Evolutionary conservation across 2,113 vertebrate species (phyloP), one percentile per base, ranked within the genome.

Genomic region (Prinia subflava): DNA sequence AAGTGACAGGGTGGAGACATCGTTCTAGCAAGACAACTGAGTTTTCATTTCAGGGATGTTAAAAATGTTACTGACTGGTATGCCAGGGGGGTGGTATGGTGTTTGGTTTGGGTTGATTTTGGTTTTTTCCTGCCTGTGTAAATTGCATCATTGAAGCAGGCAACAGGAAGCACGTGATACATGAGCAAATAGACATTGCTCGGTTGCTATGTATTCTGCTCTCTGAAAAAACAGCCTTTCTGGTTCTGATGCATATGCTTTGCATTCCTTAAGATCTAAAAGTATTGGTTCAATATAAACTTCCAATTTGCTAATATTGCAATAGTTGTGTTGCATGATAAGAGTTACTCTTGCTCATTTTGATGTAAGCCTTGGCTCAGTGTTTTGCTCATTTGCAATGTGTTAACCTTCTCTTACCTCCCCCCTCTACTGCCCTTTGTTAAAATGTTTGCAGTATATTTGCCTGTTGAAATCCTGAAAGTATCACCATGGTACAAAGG

Each of bases 171-270:
- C 92, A 55, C 62, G 83, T 91, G 82, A 86, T 83, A 11, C 41
- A 15, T 55, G 73, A 95, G 89, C 68, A 94, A 86, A 91, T 46
- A 96, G 92, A 90, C 57, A 50, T 91, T 87, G 39, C 52, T 71
- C 6, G 15, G 94, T 87, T 82, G 57, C 78, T 94, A 4, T 79
- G 84, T 89, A 15, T 87, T 81, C 82, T 92, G 64, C 55, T 87
- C 31, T 62, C 44, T 91, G 84, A 68, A 73, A 75, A 89, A 90
- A 78, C 35, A 87, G 5, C 23, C 15, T 69, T 85, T 76, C 55
- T 88, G 78, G 7, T 91, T 65, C 70, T 79, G 46, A 11, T 82
- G 69, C 8, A 11, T 86, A 22, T 70, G 49, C 42, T 89, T 86
- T 3, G 2, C 41, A 67, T 89, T 94, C 44, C 52, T 70, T 74